Conservation (phyloP, 2,888 invertebrate species). For the Melieria omissa region DNA sequence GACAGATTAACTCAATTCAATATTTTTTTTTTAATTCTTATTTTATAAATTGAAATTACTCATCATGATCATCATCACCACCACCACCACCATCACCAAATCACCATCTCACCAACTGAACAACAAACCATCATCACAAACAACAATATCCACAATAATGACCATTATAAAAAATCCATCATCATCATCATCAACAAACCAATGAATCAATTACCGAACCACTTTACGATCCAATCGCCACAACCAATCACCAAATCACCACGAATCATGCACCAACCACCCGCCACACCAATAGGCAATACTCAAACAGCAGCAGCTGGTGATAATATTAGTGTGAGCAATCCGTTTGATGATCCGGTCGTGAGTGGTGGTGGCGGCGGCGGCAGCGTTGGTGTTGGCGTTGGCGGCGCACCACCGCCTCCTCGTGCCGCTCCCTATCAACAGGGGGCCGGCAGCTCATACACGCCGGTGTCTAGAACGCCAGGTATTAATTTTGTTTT, state of each 20-base stretch:
- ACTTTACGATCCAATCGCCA: conserved; percentile 15
- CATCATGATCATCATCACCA: conserved; percentile 42
- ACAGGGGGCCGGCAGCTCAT: conserved; percentile 61
- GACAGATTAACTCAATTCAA: conserved; percentile 27
- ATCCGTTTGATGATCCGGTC: conserved; percentile 83
- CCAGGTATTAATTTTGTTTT: conserved; percentile 61
- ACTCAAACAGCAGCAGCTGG: conserved; percentile 61
- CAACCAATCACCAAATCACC: conserved; percentile 35
- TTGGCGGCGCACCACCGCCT: conserved; percentile 45
- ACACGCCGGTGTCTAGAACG: conserved; percentile 66
- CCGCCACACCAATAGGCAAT: conserved; percentile 41
- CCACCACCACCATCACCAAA: conserved; percentile 44
- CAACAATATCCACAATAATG: conserved; percentile 23
- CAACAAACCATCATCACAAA: conserved; percentile 38
- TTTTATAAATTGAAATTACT: conserved; percentile 51
- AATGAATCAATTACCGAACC: conserved; percentile 25
- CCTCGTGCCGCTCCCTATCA: conserved; percentile 61
- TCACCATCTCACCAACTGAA: conserved; percentile 30
- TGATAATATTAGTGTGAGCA: conserved; percentile 87
- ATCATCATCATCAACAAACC: conserved; percentile 28
- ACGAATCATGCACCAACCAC: conserved; percentile 28
- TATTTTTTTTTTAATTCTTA: conserved; percentile 35
- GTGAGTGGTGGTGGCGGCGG: conserved; percentile 52
- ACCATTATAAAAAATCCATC: conserved; percentile 20
- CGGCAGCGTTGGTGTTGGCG: conserved; percentile 43